Evolutionary conservation across 2,888 invertebrate genomes (phyloP).

Genomic region (Stictocephala bisonia): DNA sequence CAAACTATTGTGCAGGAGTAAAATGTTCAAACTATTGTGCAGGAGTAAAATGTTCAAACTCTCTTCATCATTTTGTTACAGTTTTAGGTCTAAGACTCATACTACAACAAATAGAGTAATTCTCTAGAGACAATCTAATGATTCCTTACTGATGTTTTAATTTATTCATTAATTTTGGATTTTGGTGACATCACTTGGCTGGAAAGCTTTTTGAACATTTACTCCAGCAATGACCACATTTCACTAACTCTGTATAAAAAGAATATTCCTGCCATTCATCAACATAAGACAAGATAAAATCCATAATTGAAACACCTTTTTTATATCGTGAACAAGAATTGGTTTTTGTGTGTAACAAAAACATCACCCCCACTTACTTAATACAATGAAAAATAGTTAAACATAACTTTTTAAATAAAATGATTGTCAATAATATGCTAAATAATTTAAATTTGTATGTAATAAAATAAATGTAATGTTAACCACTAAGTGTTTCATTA

Average conservation of each 20-base stretch:
- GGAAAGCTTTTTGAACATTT: neutral
- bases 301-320: conserved; percentile 38
- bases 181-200: too few species aligned
- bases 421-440: conserved; percentile 49
- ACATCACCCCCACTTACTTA: conserved; percentile 46
- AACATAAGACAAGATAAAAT: conserved; percentile 34
- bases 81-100: too few species aligned
- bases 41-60: conserved; percentile 25
- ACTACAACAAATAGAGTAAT: too few species aligned
- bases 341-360: conserved; percentile 45
- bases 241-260: conserved; percentile 25
- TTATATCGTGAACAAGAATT: conserved; percentile 33
- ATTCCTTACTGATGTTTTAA: too few species aligned
- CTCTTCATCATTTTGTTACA: too few species aligned
- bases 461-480: conserved; percentile 51
- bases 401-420: conserved; percentile 48
- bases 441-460: conserved; percentile 52
- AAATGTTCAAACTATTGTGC: conserved; percentile 9
- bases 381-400: conserved; percentile 49
- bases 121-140: too few species aligned
- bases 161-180: too few species aligned
- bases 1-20: conserved; percentile 14
- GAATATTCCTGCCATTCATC: conserved; percentile 43
- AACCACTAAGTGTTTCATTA: conserved; percentile 46
- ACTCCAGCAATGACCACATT: conserved; percentile 12